Percentiles rank a stretch among this genome's conserved stretches.
phyloP scores from a whole-genome alignment of 2,888 invertebrate genomes.

The Pseudoips prasinana region DNA sequence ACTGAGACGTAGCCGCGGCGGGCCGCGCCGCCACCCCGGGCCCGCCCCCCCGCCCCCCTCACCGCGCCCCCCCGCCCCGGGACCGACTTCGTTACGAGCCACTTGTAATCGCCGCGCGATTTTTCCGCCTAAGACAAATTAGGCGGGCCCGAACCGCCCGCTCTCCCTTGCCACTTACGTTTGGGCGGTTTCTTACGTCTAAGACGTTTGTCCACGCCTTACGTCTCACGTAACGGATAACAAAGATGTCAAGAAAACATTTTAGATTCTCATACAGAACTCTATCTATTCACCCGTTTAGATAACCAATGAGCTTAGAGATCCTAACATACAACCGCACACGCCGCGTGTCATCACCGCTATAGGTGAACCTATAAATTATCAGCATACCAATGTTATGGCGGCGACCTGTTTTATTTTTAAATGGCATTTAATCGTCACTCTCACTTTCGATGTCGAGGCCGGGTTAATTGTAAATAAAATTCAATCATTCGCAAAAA shows the following conservation, averaged over 20 bases:
- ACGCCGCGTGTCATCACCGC: neutral
- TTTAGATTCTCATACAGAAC: too few relatives aligned
- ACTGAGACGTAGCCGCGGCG: constrained; percentile 69
- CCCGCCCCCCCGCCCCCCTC: constrained; percentile 29
- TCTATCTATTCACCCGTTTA: too few relatives aligned
- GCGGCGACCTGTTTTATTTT: constrained; percentile 75
- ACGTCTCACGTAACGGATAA: constrained; percentile 26
- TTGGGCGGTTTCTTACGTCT: constrained; percentile 67
- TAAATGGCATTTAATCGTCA: constrained; percentile 80
- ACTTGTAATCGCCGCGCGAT: constrained; percentile 80
- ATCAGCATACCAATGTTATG: constrained; percentile 59
- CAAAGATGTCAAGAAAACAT: too few relatives aligned
- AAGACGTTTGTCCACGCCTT: constrained; percentile 61
- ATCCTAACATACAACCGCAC: neutral
- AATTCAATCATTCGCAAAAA: constrained; percentile 81
- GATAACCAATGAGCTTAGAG: constrained; percentile 13
- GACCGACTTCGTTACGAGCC: constrained; percentile 80
- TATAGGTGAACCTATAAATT: constrained; percentile 46
- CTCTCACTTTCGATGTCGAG: constrained; percentile 72
- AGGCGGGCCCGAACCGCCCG: constrained; percentile 70
- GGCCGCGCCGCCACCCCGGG: constrained; percentile 52
- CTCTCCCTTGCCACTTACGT: constrained; percentile 49
- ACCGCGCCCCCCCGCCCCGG: constrained; percentile 41
- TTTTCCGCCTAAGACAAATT: constrained; percentile 82
- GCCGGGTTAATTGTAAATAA: constrained; percentile 80